A percentile compares a stretch with the other conserved stretches of the same genome.
Conservation (phyloP, 1,140 invertebrate species). For the Amphibalanus amphitrite region DNA sequence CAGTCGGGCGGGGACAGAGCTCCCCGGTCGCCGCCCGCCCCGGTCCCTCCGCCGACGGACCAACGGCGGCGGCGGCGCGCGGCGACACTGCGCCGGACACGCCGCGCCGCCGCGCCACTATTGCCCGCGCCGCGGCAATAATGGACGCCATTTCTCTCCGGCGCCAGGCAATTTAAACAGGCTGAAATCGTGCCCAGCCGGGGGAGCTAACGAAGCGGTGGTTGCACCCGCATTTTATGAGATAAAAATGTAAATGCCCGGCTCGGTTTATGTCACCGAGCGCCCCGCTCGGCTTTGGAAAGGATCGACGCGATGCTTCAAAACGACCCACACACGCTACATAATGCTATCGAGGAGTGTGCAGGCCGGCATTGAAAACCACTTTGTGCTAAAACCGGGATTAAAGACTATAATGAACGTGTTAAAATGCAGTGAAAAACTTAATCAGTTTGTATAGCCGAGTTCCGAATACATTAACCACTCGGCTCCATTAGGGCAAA, state of each 20-base stretch:
- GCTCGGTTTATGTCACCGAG: background rate
- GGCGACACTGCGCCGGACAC: too few species aligned
- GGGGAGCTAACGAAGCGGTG: background rate
- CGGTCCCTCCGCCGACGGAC: too few species aligned
- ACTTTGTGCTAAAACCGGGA: conserved; percentile 1
- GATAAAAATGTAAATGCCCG: background rate
- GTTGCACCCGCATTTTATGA: background rate
- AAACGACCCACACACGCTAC: background rate
- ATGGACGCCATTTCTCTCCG: background rate
- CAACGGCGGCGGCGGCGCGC: too few species aligned
- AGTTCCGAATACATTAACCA: background rate
- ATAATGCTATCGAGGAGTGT: background rate
- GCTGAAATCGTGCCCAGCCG: background rate
- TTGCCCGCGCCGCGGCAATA: background rate
- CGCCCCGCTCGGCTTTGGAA: too few species aligned
- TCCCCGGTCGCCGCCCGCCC: too few species aligned
- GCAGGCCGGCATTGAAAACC: background rate
- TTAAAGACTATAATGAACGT: conserved; percentile 1
- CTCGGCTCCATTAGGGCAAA: conserved; percentile 2
- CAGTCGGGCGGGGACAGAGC: too few species aligned
- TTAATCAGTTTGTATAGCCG: conserved; percentile 1
- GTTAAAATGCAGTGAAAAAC: conserved; percentile 2
- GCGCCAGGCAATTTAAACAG: background rate
- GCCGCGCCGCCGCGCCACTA: background rate
- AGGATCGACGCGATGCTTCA: background rate